Base-by-base conservation (phyloP, 2,888 invertebrate genomes). In the Pandemis heparana region DNA sequence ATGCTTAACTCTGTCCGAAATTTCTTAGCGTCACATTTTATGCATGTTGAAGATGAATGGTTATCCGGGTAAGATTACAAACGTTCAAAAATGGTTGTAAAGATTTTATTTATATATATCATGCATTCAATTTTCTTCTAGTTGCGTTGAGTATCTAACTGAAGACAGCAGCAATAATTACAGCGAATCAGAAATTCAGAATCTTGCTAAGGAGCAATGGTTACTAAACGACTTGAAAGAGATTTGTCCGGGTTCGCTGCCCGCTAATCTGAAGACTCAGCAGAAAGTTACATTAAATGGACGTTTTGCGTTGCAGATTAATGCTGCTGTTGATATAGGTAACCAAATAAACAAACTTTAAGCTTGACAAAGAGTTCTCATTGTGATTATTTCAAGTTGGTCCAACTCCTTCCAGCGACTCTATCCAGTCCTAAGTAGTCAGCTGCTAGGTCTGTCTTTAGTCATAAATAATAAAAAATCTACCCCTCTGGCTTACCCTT, bases 171-270 rank as follows among this genome's bases (percentile, higher is more conserved):
- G 88, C 16, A 83, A 84, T 59, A 89, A 87, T 75, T 91, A 91
- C 68, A 90, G 87, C 32, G 84, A 92, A 74, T 82, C 88, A n/a
- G 94, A 95, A 38, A 89, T 96, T 70, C 89, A 95, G 79, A 86
- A 87, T 68, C 95, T 95, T 82, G 96, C 96, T 0, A 95, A 94
- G 78, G 94, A 96, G 73, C 97, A 97, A 82, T 97, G 96, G 97
- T 85, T 96, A 62, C 84, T 96, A 5, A 94, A 95, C 78, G 96
- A 97, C 84, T 86, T 97, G 64, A 92, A 95, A 70, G 96, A 96
- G 16, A 95, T 96, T 63, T 95, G 96, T 76, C 94, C 95, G 0
- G 95, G 95, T 0, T 95, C 94, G 64, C 85, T 97, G 59, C 97
- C 97, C 0, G 84, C 83, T 3, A 94, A 95, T 82, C 83, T 97